Evolutionary conservation across 2,888 invertebrate species (phyloP), one percentile per base, ranked within the genome.

Genomic region (Calliopum simillimum): DNA sequence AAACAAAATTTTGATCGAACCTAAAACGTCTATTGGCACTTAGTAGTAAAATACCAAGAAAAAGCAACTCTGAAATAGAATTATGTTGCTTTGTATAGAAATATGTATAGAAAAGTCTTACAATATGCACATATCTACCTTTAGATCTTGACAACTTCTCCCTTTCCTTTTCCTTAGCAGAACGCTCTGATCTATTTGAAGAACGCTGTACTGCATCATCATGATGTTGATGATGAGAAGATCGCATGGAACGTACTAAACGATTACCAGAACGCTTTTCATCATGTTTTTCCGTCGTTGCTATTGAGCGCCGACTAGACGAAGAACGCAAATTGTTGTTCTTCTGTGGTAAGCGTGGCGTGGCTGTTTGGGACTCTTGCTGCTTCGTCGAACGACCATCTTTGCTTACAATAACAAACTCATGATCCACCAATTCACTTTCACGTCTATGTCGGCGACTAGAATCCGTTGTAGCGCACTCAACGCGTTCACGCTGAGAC

Each of bases 1-100:
- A n/a, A 33, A 1, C 33, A 33, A 62, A 21, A 16, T 55, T 16
- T 16, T 14, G 43, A 47, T 73, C 83, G 77, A 79, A 82, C 82
- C 82, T 82, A 83, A 76, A 79, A 68, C 76, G 78, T 71, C 79
- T 82, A 73, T 81, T 82, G 76, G 83, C 84, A 74, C 82, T 81
- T 81, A 82, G 79, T 71, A 83, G 79, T 68, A 83, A 83, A 73
- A 82, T 76, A 77, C 82, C 80, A 79, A 82, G 79, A 74, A 83
- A 75, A 73, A 82, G 79, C 56, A 82, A 71, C 70, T 82, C 83
- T 83, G 82, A 64, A 82, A 82, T 11, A 1, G 4, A 53, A 4
- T 3, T 19, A 11, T 4, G 44, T 21, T 16, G 16, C 55, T 51
- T 70, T 3, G 19, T 62, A 43, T 51, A 51, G 23, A 53, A 16